Evolutionary conservation across 1,140 invertebrate genomes (phyloP), one percentile per base, ranked within the genome.

Genomic region (Dendroctonus ponderosae): DNA sequence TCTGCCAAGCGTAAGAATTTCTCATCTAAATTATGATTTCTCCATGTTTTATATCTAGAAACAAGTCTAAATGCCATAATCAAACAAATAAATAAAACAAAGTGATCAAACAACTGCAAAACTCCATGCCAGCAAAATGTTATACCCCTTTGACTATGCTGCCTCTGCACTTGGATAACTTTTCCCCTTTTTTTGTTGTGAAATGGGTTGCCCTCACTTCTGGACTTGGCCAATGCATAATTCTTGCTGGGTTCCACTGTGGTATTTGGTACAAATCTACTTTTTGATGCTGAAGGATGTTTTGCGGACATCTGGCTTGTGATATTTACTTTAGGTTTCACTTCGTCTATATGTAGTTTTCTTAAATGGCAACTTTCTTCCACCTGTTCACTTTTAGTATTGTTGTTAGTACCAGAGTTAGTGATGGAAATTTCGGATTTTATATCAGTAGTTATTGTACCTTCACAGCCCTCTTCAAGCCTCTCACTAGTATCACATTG

Each of bases 171-270:
- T 66, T 73, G 70, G 51, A 76, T 75, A 52, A 77, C 72, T 71
- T 77, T 77, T 53, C 74, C 73, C 46, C 68, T 66, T 57, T 75
- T 74, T 69, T 72, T 72, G 50, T 77, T 74, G n/a, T 71, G 66
- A 62, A 78, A 78, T 7, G 78, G 77, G 71, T 77, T 76, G 7
- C 77, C 76, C 54, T 77, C 78, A 54, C 76, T 77, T 71, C 73
- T 76, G 54, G 78, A 79, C 62, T 78, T 79, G 5, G 72, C 68
- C 61, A 79, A 68, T 26, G 42, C 48, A 66, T 72, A 76, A 62
- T 70, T 75, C 42, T 66, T 68, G 26, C 52, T 46, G 11, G 39
- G 15, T 11, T 50, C n/a, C 15, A 26, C 26, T 26, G 26, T 26
- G 26, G 26, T 26, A 26, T 26, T 26, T 26, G 26, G 26, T 26